Conservation (phyloP, 2,797 vertebrate genomes). For the Pseudomugil gertrudae region DNA sequence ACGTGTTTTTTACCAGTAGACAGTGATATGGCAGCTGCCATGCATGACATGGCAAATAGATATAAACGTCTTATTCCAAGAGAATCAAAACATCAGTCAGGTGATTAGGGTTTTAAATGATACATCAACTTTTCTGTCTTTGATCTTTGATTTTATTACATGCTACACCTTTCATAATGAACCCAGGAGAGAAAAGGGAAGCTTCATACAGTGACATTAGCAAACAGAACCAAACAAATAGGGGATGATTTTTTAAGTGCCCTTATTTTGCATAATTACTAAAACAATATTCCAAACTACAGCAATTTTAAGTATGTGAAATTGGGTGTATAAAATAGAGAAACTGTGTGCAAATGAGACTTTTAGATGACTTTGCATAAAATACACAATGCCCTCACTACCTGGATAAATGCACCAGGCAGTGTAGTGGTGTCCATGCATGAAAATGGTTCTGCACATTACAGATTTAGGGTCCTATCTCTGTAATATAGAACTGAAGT, state of each 20-base stretch:
- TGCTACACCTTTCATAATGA: too few relatives aligned
- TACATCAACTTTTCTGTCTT: too few relatives aligned
- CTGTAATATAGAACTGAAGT: slow-evolving; percentile 24
- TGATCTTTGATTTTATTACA: too few relatives aligned
- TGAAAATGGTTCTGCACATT: slow-evolving; percentile 23
- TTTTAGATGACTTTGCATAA: slow-evolving; percentile 1
- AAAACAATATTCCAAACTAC: background rate
- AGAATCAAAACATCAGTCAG: too few relatives aligned
- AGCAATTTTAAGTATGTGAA: background rate
- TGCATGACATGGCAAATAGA: too few relatives aligned
- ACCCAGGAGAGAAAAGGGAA: background rate
- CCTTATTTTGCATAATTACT: background rate
- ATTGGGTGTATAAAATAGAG: background rate
- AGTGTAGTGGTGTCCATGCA: slow-evolving; percentile 8
- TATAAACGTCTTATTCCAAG: too few relatives aligned
- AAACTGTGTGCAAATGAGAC: background rate
- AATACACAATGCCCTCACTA: slow-evolving; percentile 4
- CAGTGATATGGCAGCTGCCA: too few relatives aligned
- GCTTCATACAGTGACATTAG: background rate
- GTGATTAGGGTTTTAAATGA: too few relatives aligned
- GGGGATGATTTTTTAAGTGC: background rate
- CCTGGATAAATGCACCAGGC: slow-evolving; percentile 14
- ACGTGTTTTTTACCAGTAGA: too few relatives aligned
- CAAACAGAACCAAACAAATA: background rate
- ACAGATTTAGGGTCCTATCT: slow-evolving; percentile 6